Evolutionary conservation across 2,113 vertebrate species (phyloP).

Genomic region (Glaucidium brasilianum): DNA sequence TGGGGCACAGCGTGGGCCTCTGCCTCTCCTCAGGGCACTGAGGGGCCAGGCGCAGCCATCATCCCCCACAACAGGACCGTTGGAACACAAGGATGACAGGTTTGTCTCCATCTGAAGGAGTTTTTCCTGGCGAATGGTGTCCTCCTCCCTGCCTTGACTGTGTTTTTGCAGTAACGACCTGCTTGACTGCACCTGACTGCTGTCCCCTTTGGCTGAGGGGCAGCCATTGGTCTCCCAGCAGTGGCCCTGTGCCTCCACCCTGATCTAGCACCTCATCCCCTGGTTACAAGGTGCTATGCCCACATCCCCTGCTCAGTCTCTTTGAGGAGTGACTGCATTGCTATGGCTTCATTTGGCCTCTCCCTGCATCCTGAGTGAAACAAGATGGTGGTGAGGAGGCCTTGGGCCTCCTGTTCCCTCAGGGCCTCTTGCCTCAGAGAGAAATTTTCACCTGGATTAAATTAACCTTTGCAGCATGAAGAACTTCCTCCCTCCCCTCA

Average conservation of each 20-base stretch:
- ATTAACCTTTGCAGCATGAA: neutral
- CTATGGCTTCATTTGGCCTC: neutral
- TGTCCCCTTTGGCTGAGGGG: neutral
- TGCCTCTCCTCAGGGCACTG: neutral
- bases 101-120: neutral
- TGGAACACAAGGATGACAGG: neutral
- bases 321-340: too few relatives aligned
- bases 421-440: neutral
- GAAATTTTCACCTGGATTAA: neutral
- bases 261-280: neutral
- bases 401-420: neutral
- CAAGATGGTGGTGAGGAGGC: neutral
- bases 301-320: accelerated
- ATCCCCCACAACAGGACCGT: neutral
- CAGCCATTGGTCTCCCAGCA: neutral
- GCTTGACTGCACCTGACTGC: neutral
- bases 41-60: neutral
- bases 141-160: neutral
- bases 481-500: neutral
- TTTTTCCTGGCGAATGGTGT: neutral
- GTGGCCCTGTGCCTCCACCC: neutral
- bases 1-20: accelerated
- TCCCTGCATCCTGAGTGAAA: neutral
- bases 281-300: neutral
- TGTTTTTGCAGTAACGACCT: neutral